These are phyloP conservation scores for Paraplagusia blochii DNA, from an alignment of 2,113 vertebrate species.

Conservation along the genomic window DNA sequence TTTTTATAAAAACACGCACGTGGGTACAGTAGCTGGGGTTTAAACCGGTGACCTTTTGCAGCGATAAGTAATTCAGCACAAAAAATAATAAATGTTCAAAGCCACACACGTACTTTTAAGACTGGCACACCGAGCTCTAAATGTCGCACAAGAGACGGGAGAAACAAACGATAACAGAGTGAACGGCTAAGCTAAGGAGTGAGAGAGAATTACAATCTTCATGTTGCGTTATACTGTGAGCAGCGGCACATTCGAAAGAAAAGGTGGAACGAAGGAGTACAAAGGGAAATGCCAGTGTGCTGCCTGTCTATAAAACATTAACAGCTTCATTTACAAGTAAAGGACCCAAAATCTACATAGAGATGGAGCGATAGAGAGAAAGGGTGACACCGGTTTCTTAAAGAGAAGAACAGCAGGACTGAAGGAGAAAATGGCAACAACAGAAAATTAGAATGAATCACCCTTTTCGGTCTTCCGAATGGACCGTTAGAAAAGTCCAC, in stretches of 20 bases:
- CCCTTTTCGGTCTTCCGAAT: constrained; percentile 61
- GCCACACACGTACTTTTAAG: constrained; percentile 34
- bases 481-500: constrained; percentile 36
- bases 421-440: neutral
- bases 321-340: constrained; percentile 84
- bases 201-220: constrained; percentile 86
- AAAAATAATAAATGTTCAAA: constrained; percentile 1
- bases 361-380: constrained; percentile 37
- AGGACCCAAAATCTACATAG: constrained; percentile 73
- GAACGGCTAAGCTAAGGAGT: constrained; percentile 28
- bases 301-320: constrained; percentile 83
- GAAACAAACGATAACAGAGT: constrained; percentile 51
- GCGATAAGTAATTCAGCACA: constrained; percentile 16
- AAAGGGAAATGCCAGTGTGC: constrained; percentile 54
- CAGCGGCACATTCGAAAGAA: constrained; percentile 76
- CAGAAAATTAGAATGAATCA: constrained; percentile 16
- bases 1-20: no score
- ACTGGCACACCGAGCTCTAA: constrained; percentile 85
- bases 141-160: constrained; percentile 76
- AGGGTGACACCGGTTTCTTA: constrained; percentile 67
- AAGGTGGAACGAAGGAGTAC: constrained; percentile 62
- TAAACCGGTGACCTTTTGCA: constrained; percentile 3
- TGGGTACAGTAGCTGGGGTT: no score
- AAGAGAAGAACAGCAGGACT: constrained; percentile 57
- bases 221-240: constrained; percentile 87